Evolutionary conservation across 1,140 invertebrate genomes (phyloP), one percentile per base, ranked within the genome.

Genomic region (Calliopsis andreniformis): DNA sequence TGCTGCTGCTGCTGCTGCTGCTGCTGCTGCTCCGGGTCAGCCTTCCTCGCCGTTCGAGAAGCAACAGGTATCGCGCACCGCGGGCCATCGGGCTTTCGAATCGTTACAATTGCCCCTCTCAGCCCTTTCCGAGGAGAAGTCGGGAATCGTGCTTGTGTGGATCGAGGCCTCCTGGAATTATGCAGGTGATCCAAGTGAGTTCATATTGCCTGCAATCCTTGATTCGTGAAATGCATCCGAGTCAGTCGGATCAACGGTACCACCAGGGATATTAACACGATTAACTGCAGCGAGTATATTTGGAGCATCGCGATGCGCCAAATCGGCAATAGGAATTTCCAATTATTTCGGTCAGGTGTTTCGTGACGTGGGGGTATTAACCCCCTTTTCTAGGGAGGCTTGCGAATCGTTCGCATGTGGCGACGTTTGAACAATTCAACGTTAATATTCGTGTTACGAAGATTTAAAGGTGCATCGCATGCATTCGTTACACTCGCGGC

Each of bases 391-490:
- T 58, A 23, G 43, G 55, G 56, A 30, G 64, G 43, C 58, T 80
- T 35, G 45, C 14, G 62, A 66, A 70, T 80, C 55, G 73, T 51
- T 83, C 67, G 66, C 80, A 81, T 82, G 81, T 43, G 53, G 25
- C 10, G 5, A 35, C 45, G 58, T 81, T 81, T 58, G 47, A 68
- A 68, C 43, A 53, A 82, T 42, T 63, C 30, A 35, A 43, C 61
- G 53, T 32, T 47, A n/a, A 39, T 35, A 12, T 49, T 30, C 12
- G 56, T 35, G 32, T 45, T 45, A 43, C 35, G 32, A n/a, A 42
- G 72, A 72, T 83, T 79, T 83, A 83, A 67, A 59, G 64, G 67
- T 56, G 53, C 66, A 76, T 82, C 80, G 80, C 80, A 82, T 82
- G 80, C 51, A 59, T n/a, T 39, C 12, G 47, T 30, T 63, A 30